These are phyloP conservation scores for Galerucella nymphaeae DNA, from an alignment of 2,888 invertebrate species.

Conservation along the genomic window DNA sequence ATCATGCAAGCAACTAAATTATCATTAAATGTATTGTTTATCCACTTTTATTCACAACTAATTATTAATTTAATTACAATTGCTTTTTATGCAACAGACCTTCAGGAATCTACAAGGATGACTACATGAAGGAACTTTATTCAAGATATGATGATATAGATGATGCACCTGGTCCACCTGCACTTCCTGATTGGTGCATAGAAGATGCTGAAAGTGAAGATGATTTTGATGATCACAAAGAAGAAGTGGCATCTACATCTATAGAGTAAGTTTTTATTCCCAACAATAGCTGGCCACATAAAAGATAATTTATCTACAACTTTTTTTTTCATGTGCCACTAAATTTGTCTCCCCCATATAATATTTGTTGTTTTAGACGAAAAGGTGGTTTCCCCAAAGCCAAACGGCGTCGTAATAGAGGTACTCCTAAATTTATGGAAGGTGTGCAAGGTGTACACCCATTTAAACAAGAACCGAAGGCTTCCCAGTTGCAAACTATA, in stretches of 20 bases:
- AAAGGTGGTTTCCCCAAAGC: not conserved
- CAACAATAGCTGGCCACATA: too few relatives aligned
- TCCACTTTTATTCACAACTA: too few relatives aligned
- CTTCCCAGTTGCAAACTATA: conserved; percentile 74
- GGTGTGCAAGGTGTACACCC: conserved; percentile 84
- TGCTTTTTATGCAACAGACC: conserved; percentile 68
- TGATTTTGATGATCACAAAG: conserved; percentile 41
- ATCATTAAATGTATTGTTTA: too few relatives aligned
- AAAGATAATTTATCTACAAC: too few relatives aligned
- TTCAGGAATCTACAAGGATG: conserved; percentile 97
- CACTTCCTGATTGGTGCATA: conserved; percentile 88
- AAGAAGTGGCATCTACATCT: conserved; percentile 51
- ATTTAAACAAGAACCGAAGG: conserved; percentile 72
- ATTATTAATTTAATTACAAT: not conserved
- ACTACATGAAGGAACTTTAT: conserved; percentile 91
- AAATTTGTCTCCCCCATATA: not conserved
- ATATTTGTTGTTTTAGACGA: not conserved
- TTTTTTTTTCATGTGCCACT: not conserved
- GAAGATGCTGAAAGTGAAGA: conserved; percentile 63
- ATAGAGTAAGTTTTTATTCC: conserved; percentile 29
- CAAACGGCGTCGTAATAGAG: conserved; percentile 17
- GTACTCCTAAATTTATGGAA: conserved; percentile 78
- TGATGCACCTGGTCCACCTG: conserved; percentile 78
- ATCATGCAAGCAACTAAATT: too few relatives aligned
- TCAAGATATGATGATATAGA: conserved; percentile 80